Conservation (phyloP, 1,140 invertebrate species). For the Brachionus rubens region DNA sequence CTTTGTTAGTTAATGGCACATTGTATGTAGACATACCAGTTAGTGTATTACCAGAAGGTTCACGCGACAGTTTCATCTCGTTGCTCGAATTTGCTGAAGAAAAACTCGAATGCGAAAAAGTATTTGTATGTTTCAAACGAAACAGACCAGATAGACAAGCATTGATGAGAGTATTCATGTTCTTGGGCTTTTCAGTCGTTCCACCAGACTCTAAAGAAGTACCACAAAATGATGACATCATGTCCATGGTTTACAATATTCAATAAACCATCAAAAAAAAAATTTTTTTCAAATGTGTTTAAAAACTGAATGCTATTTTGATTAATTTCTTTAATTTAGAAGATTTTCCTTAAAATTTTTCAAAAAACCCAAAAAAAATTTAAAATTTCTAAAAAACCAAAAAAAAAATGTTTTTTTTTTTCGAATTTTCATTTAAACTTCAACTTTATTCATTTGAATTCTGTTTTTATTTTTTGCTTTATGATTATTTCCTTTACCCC, state of each 20-base stretch:
- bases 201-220: slow-evolving; percentile 75
- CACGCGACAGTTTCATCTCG: slow-evolving; percentile 82
- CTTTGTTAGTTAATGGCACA: slow-evolving; percentile 72
- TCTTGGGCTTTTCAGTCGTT: slow-evolving; percentile 82
- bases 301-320: slow-evolving; percentile 15
- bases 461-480: not conserved
- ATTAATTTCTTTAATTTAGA: slow-evolving; percentile 20
- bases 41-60: slow-evolving; percentile 77
- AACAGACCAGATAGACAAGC: slow-evolving; percentile 75
- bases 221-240: slow-evolving; percentile 59
- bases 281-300: not conserved
- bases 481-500: not conserved
- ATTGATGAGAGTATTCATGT: slow-evolving; percentile 89
- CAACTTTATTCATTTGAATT: slow-evolving; percentile 35
- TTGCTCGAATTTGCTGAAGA: slow-evolving; percentile 93
- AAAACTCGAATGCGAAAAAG: slow-evolving; percentile 74
- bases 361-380: slow-evolving; percentile 12
- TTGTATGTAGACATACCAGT: slow-evolving; percentile 82
- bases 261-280: slow-evolving; percentile 49
- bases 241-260: slow-evolving; percentile 57
- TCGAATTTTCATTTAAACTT: slow-evolving; percentile 21
- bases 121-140: slow-evolving; percentile 78
- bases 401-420: slow-evolving; percentile 6
- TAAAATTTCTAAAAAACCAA: not conserved
- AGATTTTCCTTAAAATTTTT: not conserved